These are phyloP conservation scores for Dicyrtoma fusca DNA, from an alignment of 2,888 invertebrate species.

Conservation along the genomic window DNA sequence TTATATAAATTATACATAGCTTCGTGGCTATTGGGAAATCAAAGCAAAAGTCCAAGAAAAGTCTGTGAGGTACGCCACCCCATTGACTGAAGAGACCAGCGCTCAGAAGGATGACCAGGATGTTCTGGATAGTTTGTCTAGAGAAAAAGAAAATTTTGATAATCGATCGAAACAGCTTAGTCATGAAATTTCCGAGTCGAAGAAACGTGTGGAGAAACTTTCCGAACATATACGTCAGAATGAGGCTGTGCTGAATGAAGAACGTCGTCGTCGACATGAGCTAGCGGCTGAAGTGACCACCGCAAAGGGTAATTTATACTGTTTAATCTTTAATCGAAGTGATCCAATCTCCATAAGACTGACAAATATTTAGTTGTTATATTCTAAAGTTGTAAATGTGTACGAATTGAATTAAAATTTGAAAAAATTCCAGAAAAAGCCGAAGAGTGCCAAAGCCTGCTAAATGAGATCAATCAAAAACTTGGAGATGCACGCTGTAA, in stretches of 20 bases:
- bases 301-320: constrained; percentile 67
- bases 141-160: constrained; percentile 85
- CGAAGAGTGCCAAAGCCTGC: constrained; percentile 77
- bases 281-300: constrained; percentile 86
- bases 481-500: constrained; percentile 95
- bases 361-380: too few relatives aligned
- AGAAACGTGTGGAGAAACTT: constrained; percentile 91
- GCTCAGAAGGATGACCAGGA: constrained; percentile 98
- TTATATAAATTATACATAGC: background rate
- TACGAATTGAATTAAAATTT: too few relatives aligned
- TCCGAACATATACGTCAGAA: constrained; percentile 81
- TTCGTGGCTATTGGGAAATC: too few relatives aligned
- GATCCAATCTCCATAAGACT: too few relatives aligned
- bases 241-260: constrained; percentile 86
- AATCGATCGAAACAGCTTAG: constrained; percentile 88
- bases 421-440: too few relatives aligned
- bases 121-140: constrained; percentile 84
- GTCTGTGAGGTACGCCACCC: too few relatives aligned
- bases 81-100: too few relatives aligned
- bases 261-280: constrained; percentile 77
- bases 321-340: background rate
- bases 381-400: too few relatives aligned
- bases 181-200: constrained; percentile 90
- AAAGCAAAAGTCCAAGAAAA: too few relatives aligned
- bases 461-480: constrained; percentile 81